Evolutionary conservation across 2,888 invertebrate genomes (phyloP), one percentile per base, ranked within the genome.

Genomic region (Meteorus colon): DNA sequence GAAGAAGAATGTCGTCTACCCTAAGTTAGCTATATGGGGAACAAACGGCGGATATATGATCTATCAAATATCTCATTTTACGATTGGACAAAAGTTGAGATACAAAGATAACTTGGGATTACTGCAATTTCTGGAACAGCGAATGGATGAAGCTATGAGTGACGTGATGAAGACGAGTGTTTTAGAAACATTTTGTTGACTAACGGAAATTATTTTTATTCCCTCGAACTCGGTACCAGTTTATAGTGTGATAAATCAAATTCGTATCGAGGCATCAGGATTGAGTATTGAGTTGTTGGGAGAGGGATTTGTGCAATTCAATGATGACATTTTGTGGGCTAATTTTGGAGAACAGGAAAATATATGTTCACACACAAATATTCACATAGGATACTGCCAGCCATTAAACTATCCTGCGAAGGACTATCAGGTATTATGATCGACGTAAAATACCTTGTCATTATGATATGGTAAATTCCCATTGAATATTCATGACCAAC

Each of bases 401-500:
- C 62, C 41, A 72, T 72, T 60, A 31, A 59, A 59, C 59, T 55
- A 59, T 70, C 51, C 51, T 19, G 24, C 29, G 68, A n/a, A 29
- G 41, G 27, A 67, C 55, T 73, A 48, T 48, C 48, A 48, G 27
- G 66, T 60, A 10, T 51, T 71, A 71, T 71, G 70, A 71, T 59
- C 45, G 66, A 71, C 75, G 75, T 66, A 37, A 55, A 75, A 63
- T 62, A 72, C 45, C 72, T 72, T 59, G 67, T 72, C 75, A 75
- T 72, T 75, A 72, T 48, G 75, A 72, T 66, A 75, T 71, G 60
- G 72, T 45, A 72, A 71, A 51, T 71, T 71, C 63, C 67, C 37
- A 24, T 72, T 75, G 75, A 75, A 75, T 75, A 75, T 75, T 75
- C 75, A 75, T 75, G 75, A 72, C 72, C 67, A 51, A 31, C 29